Evolutionary conservation across 2,797 vertebrate species (phyloP), one percentile per base, ranked within the genome.

Genomic region (Lates japonicus): DNA sequence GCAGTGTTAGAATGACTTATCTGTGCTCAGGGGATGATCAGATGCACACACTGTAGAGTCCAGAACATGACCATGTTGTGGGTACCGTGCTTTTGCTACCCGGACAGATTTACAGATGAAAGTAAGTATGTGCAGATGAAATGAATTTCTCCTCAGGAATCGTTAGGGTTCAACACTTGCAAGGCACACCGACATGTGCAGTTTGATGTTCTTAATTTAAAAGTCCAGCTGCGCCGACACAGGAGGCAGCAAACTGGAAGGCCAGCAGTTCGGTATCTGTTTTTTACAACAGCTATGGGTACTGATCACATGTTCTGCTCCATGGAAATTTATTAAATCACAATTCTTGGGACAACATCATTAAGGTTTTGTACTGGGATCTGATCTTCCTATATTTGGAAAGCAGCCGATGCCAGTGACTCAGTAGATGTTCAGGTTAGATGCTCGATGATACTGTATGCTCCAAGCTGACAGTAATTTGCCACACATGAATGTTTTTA

Each of bases 121-220:
- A 19, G 52, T n/a, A 22, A 55, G 16, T 4, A 41, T 19, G 37
- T 49, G 71, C 19, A 42, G 62, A 42, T 6, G 11, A 67, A 33
- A 70, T 39, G 19, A 16, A 55, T 74, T 1, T 4, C 39, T 19
- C 35, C 65, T 63, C 44, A 8, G 65, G 70, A 71, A 66, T 17
- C 44, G 0, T 75, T 64, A 20, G 42, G 35, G 37, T 31, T 64
- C 25, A 52, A 69, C 63, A 31, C 58, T 12, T 52, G 41, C 49
- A 48, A 33, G 63, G 70, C 68, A 75, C 70, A 80, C 13, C 25
- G 65, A 74, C 8, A 14, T 41, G 65, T 37, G 54, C 11, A 55
- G 66, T 75, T 78, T 81, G 57, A 70, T 39, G 55, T 48, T 41
- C 17, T 42, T 55, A 42, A 73, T 68, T 69, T 63, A 51, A 59